Base-by-base conservation (phyloP, 1,140 invertebrate species). In the Apis cerana region DNA sequence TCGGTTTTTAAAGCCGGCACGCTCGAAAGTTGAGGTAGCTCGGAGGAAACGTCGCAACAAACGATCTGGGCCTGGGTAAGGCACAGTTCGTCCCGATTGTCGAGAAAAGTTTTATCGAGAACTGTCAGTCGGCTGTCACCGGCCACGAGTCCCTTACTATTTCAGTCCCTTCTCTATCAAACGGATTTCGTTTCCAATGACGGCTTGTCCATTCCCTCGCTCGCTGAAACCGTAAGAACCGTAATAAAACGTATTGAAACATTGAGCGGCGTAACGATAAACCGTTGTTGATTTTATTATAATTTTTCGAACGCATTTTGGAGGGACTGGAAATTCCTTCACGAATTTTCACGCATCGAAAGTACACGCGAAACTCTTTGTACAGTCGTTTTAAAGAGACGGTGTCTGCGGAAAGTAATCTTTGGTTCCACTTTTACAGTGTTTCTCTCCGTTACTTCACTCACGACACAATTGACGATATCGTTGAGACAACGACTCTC, bases 41-140 rank as follows among this genome's bases (percentile, higher is more conserved):
- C 12, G 11, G 15, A 43, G n/a, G 52, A n/a, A 9, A 9, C 9
- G 59, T 48, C 10, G 23, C 43, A 61, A 13, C 64, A 69, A 48
- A 59, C 54, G 21, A 17, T 8, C 13, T 1, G 27, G 62, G 54
- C 27, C 1, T 1, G 27, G 76, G 54, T 68, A 59, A 54, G 52
- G 74, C 12, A 69, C 56, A 54, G 43, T 17, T 70, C 15, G 33
- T 5, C 56, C 7, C 76, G 27, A 56, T 61, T 65, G 52, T 61
- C 33, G 70, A 69, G 65, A n/a, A 71, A 85, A 87, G 62, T 87
- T 87, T 87, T 87, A 87, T 87, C 85, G 70, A 58, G 64, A 79
- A 64, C 84, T 85, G 85, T 87, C 85, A 83, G 59, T 27, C 27
- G 56, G 17, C 59, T 85, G 84, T 61, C 68, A 70, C 50, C 64